Conservation (phyloP, 1,140 invertebrate species). For the Paramacrobiotus metropolitanus region DNA sequence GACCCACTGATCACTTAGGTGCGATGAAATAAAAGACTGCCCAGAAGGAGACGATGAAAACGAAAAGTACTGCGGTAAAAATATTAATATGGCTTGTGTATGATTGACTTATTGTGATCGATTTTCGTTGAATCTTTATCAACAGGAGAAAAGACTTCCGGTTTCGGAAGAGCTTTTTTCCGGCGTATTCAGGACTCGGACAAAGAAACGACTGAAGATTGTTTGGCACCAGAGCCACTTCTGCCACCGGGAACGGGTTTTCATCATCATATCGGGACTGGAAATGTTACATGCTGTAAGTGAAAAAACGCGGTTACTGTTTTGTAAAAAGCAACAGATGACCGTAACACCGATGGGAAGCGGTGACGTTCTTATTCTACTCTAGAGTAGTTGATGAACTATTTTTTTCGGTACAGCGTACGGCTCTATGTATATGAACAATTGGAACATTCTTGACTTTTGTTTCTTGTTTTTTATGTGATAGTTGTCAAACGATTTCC, state of each 20-base stretch:
- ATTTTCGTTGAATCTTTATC: not conserved
- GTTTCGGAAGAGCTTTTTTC: not conserved
- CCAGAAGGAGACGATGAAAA: constrained; percentile 1
- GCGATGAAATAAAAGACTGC: constrained; percentile 4
- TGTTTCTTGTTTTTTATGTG: not conserved
- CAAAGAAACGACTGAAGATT: not conserved
- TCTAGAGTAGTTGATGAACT: too few relatives aligned
- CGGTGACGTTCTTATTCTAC: too few relatives aligned
- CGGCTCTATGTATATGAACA: not conserved
- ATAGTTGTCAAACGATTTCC: not conserved
- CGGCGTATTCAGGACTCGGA: not conserved
- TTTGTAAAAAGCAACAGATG: too few relatives aligned
- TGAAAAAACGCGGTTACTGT: not conserved
- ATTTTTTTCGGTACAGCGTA: not conserved
- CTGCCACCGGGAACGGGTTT: not conserved
- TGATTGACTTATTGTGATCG: not conserved
- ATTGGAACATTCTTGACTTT: not conserved
- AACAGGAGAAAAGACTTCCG: not conserved
- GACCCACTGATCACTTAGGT: too few relatives aligned
- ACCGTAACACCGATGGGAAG: too few relatives aligned
- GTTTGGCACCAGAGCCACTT: not conserved
- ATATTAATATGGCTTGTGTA: not conserved
- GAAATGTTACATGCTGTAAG: not conserved
- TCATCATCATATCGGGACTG: not conserved
- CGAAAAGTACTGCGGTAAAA: not conserved